These are phyloP conservation scores for Callipepla squamata DNA, from an alignment of 2,113 vertebrate genomes.

Conservation along the genomic window DNA sequence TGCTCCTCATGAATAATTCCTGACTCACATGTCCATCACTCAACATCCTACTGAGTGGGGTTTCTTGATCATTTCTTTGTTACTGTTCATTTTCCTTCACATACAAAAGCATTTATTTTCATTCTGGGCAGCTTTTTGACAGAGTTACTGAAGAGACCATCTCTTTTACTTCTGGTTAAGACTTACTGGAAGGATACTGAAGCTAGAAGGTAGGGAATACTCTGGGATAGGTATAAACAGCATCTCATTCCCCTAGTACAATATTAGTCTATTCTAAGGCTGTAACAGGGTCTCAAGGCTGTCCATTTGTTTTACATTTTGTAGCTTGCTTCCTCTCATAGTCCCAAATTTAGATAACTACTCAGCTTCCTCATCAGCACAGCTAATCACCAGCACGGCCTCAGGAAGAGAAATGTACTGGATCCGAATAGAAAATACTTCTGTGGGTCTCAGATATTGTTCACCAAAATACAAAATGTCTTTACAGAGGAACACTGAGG, in stretches of 20 bases:
- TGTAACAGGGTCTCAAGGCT: not conserved
- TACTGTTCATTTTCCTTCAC: not conserved
- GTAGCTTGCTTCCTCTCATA: not conserved
- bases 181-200: not conserved
- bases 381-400: not conserved
- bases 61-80: not conserved
- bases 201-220: not conserved
- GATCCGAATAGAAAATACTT: not conserved
- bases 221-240: not conserved
- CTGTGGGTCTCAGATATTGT: not conserved
- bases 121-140: not conserved
- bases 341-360: not conserved
- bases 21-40: constrained; percentile 12
- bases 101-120: not conserved
- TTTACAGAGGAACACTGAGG: not conserved
- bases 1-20: constrained; percentile 38
- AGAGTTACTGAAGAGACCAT: not conserved
- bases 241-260: not conserved
- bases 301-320: not conserved
- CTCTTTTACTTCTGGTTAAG: not conserved
- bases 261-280: not conserved
- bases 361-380: not conserved
- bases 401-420: not conserved
- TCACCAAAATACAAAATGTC: not conserved
- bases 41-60: not conserved